Percentiles rank a stretch among this genome's conserved stretches.
Evolutionary conservation across 2,888 invertebrate species (phyloP).

Genomic region (Bhutanitis thaidina): DNA sequence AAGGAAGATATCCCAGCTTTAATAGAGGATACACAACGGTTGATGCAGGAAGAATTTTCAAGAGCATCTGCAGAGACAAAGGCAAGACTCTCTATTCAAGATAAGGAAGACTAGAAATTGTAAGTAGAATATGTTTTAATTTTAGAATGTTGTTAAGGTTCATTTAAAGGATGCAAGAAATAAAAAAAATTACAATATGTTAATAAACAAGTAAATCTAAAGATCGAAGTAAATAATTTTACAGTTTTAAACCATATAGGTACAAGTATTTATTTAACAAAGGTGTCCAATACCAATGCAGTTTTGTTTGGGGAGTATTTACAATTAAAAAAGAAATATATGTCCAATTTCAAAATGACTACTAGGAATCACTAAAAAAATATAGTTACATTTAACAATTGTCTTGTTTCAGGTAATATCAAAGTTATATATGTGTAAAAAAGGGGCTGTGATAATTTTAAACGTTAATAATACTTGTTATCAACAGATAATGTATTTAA

Average conservation of each 20-base stretch:
- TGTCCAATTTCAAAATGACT: no score
- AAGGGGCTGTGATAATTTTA: conserved; percentile 61
- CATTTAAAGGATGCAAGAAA: no score
- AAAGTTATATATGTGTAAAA: conserved; percentile 32
- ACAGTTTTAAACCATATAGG: no score
- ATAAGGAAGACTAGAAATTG: conserved; percentile 11
- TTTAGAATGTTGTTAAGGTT: no score
- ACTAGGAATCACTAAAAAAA: no score
- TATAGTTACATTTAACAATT: background rate
- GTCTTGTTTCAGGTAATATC: conserved; percentile 31
- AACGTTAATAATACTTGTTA: conserved; percentile 21
- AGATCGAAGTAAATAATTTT: no score
- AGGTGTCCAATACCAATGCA: no score
- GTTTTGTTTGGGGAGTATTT: no score
- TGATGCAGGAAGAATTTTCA: conserved; percentile 83
- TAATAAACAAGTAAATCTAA: no score
- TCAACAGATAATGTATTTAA: conserved; percentile 16
- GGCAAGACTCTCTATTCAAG: conserved; percentile 18
- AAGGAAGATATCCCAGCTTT: conserved; percentile 82
- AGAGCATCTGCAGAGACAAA: conserved; percentile 58
- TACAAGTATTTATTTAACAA: no score
- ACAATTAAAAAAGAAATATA: no score
- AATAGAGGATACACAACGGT: conserved; percentile 82
- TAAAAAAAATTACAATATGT: no score
- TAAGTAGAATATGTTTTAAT: background rate